phyloP scores from a whole-genome alignment of 2,888 invertebrate species.

The Caenorhabditis sp. region DNA sequence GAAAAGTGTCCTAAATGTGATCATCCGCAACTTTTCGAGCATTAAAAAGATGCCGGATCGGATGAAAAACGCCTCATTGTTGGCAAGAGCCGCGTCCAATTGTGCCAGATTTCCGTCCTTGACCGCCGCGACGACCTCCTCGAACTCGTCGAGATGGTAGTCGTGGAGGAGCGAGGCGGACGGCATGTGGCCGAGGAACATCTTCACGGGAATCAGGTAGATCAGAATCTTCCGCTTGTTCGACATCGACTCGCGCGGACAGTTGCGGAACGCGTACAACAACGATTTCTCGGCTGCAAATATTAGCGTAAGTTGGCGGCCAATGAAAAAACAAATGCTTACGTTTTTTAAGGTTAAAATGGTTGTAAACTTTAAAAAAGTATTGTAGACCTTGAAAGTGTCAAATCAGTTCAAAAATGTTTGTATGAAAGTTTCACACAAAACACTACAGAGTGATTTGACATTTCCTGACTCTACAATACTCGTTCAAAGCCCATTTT shows the following conservation, averaged over 20 bases:
- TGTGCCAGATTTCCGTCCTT: slow-evolving; percentile 86
- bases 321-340: too few relatives aligned
- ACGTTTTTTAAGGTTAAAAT: too few relatives aligned
- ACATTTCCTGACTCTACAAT: too few relatives aligned
- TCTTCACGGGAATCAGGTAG: slow-evolving; percentile 85
- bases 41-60: slow-evolving; percentile 97
- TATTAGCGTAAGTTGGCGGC: too few relatives aligned
- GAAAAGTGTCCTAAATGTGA: slow-evolving; percentile 95
- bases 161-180: slow-evolving; percentile 87
- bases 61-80: slow-evolving; percentile 93
- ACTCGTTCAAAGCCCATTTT: too few relatives aligned
- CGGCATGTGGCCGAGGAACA: slow-evolving; percentile 97
- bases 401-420: too few relatives aligned
- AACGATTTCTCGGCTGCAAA: slow-evolving; percentile 89
- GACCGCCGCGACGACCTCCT: slow-evolving; percentile 82
- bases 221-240: slow-evolving; percentile 94
- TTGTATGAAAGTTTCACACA: too few relatives aligned
- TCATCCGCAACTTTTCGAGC: slow-evolving; percentile 94
- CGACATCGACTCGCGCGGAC: slow-evolving; percentile 85
- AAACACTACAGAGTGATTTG: too few relatives aligned
- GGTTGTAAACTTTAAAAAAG: too few relatives aligned
- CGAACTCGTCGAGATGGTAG: slow-evolving; percentile 92
- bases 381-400: too few relatives aligned
- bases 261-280: slow-evolving; percentile 92
- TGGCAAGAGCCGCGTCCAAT: slow-evolving; percentile 80